Percentiles rank a stretch among this genome's conserved stretches.
These are phyloP conservation scores for Mustela nigripes DNA, from an alignment of 2,113 vertebrate genomes.

Conservation along the genomic window DNA sequence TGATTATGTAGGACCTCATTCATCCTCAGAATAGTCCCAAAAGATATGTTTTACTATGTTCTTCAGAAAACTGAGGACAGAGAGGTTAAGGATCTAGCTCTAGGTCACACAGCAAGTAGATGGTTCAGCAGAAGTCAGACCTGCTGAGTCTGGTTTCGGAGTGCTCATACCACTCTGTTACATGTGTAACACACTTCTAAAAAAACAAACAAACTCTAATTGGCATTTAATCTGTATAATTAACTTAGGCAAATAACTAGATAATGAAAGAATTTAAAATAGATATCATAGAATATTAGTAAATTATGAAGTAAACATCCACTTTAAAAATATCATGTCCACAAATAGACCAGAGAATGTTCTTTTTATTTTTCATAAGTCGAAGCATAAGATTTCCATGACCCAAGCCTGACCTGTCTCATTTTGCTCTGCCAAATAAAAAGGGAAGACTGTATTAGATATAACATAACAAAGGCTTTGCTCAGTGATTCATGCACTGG, in stretches of 20 bases:
- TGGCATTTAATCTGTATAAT: slow-evolving; percentile 19
- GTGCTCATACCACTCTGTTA: rapidly evolving
- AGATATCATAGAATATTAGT: not conserved
- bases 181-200: not conserved
- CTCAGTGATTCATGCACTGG: slow-evolving; percentile 76
- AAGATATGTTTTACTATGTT: not conserved
- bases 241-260: slow-evolving; percentile 24
- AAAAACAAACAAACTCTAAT: not conserved
- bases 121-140: not conserved
- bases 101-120: not conserved
- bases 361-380: slow-evolving; percentile 80
- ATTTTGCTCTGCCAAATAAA: slow-evolving; percentile 75
- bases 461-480: slow-evolving; percentile 70
- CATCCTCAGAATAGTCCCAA: not conserved
- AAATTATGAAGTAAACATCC: slow-evolving; percentile 4
- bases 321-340: slow-evolving; percentile 52
- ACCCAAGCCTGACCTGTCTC: slow-evolving; percentile 77
- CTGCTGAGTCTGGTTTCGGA: not conserved
- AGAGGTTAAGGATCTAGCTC: not conserved
- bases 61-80: slow-evolving; percentile 35
- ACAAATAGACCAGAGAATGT: slow-evolving; percentile 17
- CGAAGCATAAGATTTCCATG: slow-evolving; percentile 82
- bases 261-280: slow-evolving; percentile 53
- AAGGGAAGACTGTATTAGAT: slow-evolving; percentile 74
- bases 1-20: not conserved